These are phyloP conservation scores for Flexamia atlantica DNA, from an alignment of 2,888 invertebrate species.

Conservation along the genomic window DNA sequence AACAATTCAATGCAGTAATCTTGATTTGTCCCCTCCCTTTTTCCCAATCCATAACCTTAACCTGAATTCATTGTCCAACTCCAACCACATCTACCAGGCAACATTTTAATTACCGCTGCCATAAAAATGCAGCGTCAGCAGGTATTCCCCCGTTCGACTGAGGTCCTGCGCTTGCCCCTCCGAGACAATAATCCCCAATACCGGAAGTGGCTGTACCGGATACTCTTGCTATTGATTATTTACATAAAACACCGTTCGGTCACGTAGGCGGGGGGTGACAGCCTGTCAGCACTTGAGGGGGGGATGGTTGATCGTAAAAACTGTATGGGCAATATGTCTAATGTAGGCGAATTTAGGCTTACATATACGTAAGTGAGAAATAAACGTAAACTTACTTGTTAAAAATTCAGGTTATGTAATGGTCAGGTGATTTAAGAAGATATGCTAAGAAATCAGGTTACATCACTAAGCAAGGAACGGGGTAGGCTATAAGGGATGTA, in stretches of 20 bases:
- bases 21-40: no score
- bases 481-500: no score
- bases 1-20: no score
- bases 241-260: constrained; percentile 26
- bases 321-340: not conserved
- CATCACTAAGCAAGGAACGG: no score
- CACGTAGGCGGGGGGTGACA: constrained; percentile 4
- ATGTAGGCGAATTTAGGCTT: no score
- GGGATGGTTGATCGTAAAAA: not conserved
- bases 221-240: constrained; percentile 36
- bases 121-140: not conserved
- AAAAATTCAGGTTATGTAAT: no score
- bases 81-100: not conserved
- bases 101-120: not conserved
- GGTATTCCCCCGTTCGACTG: not conserved
- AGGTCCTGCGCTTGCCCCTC: not conserved
- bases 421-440: no score
- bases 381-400: no score
- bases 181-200: constrained; percentile 18
- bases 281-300: not conserved
- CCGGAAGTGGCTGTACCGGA: constrained; percentile 39
- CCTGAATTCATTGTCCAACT: no score
- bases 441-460: no score
- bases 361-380: no score
- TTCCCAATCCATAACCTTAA: no score